These are phyloP conservation scores for Corythornis madagascariensis DNA, from an alignment of 2,113 vertebrate species.

Conservation along the genomic window DNA sequence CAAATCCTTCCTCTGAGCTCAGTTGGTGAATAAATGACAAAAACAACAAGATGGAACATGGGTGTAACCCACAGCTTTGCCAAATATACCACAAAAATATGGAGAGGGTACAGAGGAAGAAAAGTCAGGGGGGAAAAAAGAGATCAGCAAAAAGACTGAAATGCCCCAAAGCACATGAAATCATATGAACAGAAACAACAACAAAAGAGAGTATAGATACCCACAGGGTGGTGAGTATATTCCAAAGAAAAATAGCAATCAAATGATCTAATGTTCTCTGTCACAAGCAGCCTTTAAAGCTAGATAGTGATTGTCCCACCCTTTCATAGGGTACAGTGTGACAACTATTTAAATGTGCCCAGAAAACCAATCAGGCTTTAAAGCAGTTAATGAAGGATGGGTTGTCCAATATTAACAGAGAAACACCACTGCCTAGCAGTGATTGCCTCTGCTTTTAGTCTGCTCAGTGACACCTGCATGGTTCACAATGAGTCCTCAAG, in stretches of 20 bases:
- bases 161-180: slow-evolving; percentile 50
- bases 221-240: slow-evolving; percentile 39
- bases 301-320: neutral
- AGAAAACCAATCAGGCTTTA: neutral
- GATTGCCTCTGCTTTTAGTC: neutral
- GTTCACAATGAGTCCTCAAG: neutral
- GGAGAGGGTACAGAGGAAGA: slow-evolving; percentile 34
- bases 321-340: neutral
- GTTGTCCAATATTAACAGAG: neutral
- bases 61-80: slow-evolving; percentile 63
- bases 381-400: neutral
- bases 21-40: slow-evolving; percentile 64
- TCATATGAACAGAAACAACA: slow-evolving; percentile 37
- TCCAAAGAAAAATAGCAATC: slow-evolving; percentile 45
- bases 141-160: slow-evolving; percentile 6
- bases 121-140: neutral
- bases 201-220: slow-evolving; percentile 42
- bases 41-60: slow-evolving; percentile 63
- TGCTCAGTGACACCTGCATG: neutral
- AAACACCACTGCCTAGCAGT: neutral
- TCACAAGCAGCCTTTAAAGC: slow-evolving; percentile 30
- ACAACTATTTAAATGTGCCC: neutral
- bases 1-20: slow-evolving; percentile 58
- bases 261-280: slow-evolving; percentile 45
- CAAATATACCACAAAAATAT: slow-evolving; percentile 60